Percentiles rank a stretch among this genome's conserved stretches.
These are phyloP conservation scores for Antrozous pallidus DNA, from an alignment of 2,797 vertebrate genomes.

Conservation along the genomic window DNA sequence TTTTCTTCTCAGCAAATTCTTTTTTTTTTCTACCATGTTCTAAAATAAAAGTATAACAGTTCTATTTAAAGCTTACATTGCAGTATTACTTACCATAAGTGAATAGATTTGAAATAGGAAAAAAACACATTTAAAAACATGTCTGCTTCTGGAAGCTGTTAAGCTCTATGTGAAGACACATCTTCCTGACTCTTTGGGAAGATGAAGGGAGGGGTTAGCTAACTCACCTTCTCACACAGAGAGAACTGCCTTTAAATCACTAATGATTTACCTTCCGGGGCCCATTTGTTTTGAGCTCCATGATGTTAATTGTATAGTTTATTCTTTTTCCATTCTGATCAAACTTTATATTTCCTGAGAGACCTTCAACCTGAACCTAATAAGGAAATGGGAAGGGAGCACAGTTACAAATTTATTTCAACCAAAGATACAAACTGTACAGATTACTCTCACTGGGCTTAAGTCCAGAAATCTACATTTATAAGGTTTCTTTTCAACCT, in stretches of 20 bases:
- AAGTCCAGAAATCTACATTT: neutral
- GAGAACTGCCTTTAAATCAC: conserved; percentile 42
- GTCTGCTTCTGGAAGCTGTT: neutral
- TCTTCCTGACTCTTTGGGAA: neutral
- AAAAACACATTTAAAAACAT: neutral
- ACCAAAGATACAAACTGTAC: neutral
- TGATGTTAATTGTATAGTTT: conserved; percentile 97
- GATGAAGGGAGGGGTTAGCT: conserved; percentile 4
- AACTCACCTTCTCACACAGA: conserved; percentile 48
- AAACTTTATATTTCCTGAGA: conserved; percentile 98
- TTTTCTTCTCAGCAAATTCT: neutral
- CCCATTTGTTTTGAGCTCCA: conserved; percentile 97
- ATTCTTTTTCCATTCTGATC: conserved; percentile 98
- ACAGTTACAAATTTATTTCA: conserved; percentile 21
- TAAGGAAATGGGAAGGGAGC: conserved; percentile 62
- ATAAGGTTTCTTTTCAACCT: neutral
- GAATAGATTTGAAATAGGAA: neutral
- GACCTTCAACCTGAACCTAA: conserved; percentile 96
- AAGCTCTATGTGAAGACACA: neutral
- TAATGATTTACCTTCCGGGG: conserved; percentile 92
- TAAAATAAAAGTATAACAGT: neutral
- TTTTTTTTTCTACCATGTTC: neutral
- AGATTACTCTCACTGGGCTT: neutral
- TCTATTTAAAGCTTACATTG: neutral
- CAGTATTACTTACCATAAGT: conserved; percentile 51